These are phyloP conservation scores for Gracilinanus agilis DNA, from an alignment of 2,113 vertebrate species.

Conservation along the genomic window DNA sequence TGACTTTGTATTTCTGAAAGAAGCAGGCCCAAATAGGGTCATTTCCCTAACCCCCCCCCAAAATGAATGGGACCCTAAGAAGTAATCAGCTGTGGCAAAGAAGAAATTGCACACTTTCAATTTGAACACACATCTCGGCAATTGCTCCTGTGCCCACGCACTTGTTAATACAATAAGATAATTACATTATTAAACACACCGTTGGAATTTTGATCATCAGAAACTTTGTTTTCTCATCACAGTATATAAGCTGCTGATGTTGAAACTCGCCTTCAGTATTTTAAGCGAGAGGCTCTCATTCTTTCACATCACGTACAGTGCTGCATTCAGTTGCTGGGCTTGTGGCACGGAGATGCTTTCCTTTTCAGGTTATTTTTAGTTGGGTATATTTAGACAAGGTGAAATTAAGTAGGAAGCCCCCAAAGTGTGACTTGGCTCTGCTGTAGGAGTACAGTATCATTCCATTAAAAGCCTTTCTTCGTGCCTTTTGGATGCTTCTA, in stretches of 20 bases:
- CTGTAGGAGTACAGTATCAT: not conserved
- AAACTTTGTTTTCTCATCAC: conserved; percentile 83
- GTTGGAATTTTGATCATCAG: conserved; percentile 81
- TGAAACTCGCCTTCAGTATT: conserved; percentile 50
- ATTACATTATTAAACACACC: conserved; percentile 85
- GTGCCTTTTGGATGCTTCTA: conserved; percentile 18
- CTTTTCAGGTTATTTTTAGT: conserved; percentile 70
- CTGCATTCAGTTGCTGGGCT: conserved; percentile 44
- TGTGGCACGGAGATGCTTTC: conserved; percentile 31
- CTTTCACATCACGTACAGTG: accelerated
- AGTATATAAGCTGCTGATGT: conserved; percentile 64
- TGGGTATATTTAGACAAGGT: conserved; percentile 72
- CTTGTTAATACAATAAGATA: conserved; percentile 84
- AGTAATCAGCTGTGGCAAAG: conserved; percentile 76
- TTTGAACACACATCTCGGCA: conserved; percentile 73
- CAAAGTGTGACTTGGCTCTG: conserved; percentile 39
- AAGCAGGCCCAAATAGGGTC: conserved; percentile 65
- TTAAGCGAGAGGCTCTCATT: conserved; percentile 36
- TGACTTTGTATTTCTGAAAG: conserved; percentile 65
- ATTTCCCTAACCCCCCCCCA: conserved; percentile 66
- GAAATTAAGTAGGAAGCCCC: conserved; percentile 71
- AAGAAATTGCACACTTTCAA: conserved; percentile 75
- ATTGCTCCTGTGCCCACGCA: conserved; percentile 67
- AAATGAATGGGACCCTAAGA: conserved; percentile 74
- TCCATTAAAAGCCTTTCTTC: conserved; percentile 5